Base-by-base conservation (phyloP, 2,797 vertebrate genomes). In the Poeciliopsis infans region DNA sequence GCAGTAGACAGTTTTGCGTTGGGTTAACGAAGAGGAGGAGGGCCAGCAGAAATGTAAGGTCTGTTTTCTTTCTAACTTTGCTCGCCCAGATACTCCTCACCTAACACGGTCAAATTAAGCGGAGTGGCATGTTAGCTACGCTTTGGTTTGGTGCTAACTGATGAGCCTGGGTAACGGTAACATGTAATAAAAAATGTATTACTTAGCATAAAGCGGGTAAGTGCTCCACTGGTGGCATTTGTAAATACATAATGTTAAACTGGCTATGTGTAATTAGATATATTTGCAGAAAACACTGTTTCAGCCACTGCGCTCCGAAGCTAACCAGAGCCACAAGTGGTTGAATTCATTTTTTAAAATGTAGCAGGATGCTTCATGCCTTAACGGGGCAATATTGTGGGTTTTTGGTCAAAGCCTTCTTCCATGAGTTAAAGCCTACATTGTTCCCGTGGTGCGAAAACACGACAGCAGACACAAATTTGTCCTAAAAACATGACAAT, bases 251-350 rank as follows among this genome's bases (percentile, higher is more conserved):
- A 49, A 20, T 74, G 77, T 69, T 77, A 49, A 41, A 79, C 51
- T 28, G 53, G 7, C 76, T 47, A 18, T 18, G 18, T 51, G 76
- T 51, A 66, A 51, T 28, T 72, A 66, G 28, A 2, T 43, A 23
- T 51, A 47, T 28, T 23, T 25, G n/a, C 20, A 31, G 43, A 3
- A 18, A 18, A 74, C 1, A 57, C 78, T 74, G 59, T 77, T 23
- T 61, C 6, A 82, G 2, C 15, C 46, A 36, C 72, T 72, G 11
- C 64, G 66, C 47, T 36, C 49, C 33, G 15, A 76, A 68, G 72
- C 75, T 80, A 68, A 12, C 55, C 79, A 72, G 66, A 93, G 91
- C 94, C 84, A 95, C 95, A 95, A 94, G 94, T 95, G 94, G 92
- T 94, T 91, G 85, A 78, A 47, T 79, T 39, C 28, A 16, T 31